Base-by-base conservation (phyloP, 2,797 vertebrate species). In the Dallia pectoralis region DNA sequence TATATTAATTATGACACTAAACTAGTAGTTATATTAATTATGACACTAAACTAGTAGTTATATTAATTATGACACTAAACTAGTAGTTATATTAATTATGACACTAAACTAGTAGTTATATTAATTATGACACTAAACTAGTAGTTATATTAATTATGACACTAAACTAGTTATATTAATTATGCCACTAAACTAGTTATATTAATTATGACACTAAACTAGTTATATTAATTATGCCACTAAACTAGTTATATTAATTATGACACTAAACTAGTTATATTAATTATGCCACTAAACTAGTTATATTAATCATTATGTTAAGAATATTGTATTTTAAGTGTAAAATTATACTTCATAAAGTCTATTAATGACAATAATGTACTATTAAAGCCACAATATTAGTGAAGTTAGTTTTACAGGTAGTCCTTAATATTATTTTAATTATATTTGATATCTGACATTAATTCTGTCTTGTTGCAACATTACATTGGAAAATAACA, bases 401-500 rank as follows among this genome's bases (percentile, higher is more conserved):
- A 25, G n/a, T 25, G 7, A 12, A 25, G 53, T 12, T 11, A 25
- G 11, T 56, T 56, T 25, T 59, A 25, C 22, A 4, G 12, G n/a
- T 59, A 59, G 9, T 59, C 53, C 53, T 59, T 22, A 59, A 59
- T 59, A 22, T 59, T 19, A 3, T 56, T 56, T 56, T 56, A 11
- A 56, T 56, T 9, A 25, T 56, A 56, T 56, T 25, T 56, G 4
- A 25, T 12, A 12, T 25, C 11, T 25, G 22, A 25, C 12, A 9
- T 59, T 8, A 27, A 59, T 9, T 11, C 3, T 59, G n/a, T 56
- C 53, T 56, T 3, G 22, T 27, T 59, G 16, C 22, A 25, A 22
- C 22, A 59, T 56, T 22, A 25, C n/a, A 56, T 59, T 12, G 9
- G 8, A 59, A 59, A 59, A 30, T 61, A 79, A 89, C 22, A n/a